Base-by-base conservation (phyloP, 2,888 invertebrate genomes). In the Silvanus unidentatus region DNA sequence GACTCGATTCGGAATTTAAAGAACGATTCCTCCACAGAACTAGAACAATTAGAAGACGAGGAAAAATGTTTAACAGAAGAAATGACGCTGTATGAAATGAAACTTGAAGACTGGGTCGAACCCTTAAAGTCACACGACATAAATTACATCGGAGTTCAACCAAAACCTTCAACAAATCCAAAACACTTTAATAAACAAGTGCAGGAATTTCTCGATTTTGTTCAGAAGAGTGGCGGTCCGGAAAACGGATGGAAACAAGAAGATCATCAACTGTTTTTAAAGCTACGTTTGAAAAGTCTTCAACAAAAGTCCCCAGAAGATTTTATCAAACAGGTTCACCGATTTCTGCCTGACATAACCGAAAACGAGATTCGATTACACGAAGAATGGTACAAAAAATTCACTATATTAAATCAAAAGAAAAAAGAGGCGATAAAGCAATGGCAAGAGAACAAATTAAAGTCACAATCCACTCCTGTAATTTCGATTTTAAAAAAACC, bases 241-340 rank as follows among this genome's bases (percentile, higher is more conserved):
- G 74, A 75, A 45, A 78, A 78, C 42, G 78, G 79, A 11, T 81
- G 80, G 80, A 66, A 71, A 44, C 71, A 73, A 57, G 77, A 76
- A 44, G 75, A 78, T 52, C 79, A 81, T 58, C 73, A 73, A 39
- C 64, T 76, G 45, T 80, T 79, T 63, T 57, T 75, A 36, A 74
- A 73, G 57, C 49, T 60, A 10, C 62, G 64, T 43, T 54, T 49
- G 8, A 70, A 65, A 56, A 60, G 60, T 42, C n/a, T n/a, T n/a
- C n/a, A n/a, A n/a, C n/a, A n/a, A n/a, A 64, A 62, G 49, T 49
- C 58, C 44, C 40, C 54, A n/a, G 53, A 59, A 10, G 52, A 57
- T 30, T 15, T 68, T 12, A 59, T 60, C 13, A 37, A 52, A 40
- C 44, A 59, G 42, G 35, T 70, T 38, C 59, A 66, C 40, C 54